Conservation (phyloP, 2,888 invertebrate species). For the Trichacis sp. region DNA sequence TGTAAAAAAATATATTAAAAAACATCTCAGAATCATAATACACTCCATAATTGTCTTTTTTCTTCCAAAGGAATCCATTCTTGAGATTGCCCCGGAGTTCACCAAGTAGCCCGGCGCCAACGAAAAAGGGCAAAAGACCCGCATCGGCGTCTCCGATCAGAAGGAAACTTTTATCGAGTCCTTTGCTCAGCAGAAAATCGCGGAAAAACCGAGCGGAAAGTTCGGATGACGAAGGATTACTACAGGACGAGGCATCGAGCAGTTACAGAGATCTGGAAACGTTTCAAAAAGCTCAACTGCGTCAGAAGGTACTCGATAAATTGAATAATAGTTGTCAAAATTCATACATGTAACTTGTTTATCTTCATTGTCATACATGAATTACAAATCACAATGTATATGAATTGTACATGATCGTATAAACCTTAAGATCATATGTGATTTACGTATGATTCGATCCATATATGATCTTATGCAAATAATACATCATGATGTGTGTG, state of each 20-base stretch:
- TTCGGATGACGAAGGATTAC: constrained; percentile 82
- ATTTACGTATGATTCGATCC: too few relatives aligned
- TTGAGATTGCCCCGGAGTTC: constrained; percentile 79
- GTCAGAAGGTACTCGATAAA: constrained; percentile 90
- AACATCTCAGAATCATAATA: too few relatives aligned
- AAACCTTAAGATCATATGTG: too few relatives aligned
- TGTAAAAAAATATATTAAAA: too few relatives aligned
- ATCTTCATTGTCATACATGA: too few relatives aligned
- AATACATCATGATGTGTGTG: too few relatives aligned
- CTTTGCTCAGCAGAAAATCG: constrained; percentile 81
- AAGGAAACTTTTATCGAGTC: constrained; percentile 83
- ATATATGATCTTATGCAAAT: too few relatives aligned
- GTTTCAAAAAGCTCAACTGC: constrained; percentile 90
- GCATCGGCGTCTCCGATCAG: constrained; percentile 85
- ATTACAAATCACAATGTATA: too few relatives aligned
- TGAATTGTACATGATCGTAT: too few relatives aligned
- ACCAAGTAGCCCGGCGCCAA: constrained; percentile 80
- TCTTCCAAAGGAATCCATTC: constrained; percentile 21
- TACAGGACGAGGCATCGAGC: constrained; percentile 71
- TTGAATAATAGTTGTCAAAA: too few relatives aligned
- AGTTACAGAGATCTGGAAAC: constrained; percentile 90
- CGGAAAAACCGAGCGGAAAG: constrained; percentile 84
- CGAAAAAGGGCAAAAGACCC: constrained; percentile 80
- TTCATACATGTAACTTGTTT: too few relatives aligned
- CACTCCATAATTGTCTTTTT: too few relatives aligned